phyloP scores from a whole-genome alignment of 1,140 invertebrate species.

The Lordiphosa mommai region DNA sequence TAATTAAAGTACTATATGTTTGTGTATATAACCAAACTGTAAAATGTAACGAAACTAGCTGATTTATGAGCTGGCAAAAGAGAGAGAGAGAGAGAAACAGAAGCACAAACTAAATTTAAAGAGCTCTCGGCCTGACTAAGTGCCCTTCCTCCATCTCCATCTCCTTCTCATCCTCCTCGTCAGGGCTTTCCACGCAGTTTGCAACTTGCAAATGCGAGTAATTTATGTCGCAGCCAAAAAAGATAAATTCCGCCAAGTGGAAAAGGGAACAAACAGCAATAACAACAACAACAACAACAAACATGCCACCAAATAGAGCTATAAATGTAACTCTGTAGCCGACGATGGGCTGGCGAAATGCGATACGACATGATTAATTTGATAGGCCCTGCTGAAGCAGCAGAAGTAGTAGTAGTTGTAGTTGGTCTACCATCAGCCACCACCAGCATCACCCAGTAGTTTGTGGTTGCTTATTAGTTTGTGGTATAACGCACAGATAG shows the following conservation, averaged over 20 bases:
- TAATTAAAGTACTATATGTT: constrained; percentile 52
- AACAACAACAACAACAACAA: constrained; percentile 18
- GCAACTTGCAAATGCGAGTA: constrained; percentile 40
- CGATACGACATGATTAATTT: constrained; percentile 72
- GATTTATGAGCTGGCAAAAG: constrained; percentile 57
- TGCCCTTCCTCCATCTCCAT: not conserved
- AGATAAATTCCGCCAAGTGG: constrained; percentile 59
- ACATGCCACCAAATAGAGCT: constrained; percentile 50
- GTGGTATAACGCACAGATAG: constrained; percentile 38
- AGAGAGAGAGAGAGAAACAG: constrained; percentile 9
- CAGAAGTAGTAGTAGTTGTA: not conserved
- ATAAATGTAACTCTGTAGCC: constrained; percentile 50
- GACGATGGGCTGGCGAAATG: constrained; percentile 56
- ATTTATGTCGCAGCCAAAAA: constrained; percentile 70
- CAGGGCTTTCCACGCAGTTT: not conserved
- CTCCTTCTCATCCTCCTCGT: not conserved
- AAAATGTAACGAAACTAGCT: constrained; percentile 34
- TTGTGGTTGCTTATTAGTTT: constrained; percentile 57
- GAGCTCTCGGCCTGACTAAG: constrained; percentile 36
- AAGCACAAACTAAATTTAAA: constrained; percentile 65
- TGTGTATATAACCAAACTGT: constrained; percentile 28
- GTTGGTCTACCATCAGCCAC: constrained; percentile 10
- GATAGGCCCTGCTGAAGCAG: constrained; percentile 43
- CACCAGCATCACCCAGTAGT: not conserved
- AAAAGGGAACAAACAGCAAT: constrained; percentile 10